phyloP scores from a whole-genome alignment of 2,888 invertebrate species.

The Salpingus planirostris region DNA sequence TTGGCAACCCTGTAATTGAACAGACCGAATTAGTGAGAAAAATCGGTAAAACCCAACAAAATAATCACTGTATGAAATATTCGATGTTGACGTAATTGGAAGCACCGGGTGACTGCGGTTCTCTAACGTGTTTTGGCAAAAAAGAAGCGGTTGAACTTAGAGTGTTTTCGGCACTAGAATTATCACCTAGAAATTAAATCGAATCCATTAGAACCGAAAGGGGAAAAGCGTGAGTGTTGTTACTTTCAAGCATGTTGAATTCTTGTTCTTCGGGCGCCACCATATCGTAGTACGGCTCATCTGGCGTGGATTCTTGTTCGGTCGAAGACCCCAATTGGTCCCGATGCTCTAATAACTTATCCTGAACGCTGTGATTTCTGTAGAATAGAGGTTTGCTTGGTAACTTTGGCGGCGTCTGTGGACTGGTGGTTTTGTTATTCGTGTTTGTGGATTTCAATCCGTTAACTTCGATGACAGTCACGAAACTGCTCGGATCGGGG shows the following conservation, averaged over 20 bases:
- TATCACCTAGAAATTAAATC: too few relatives aligned
- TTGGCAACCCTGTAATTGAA: conserved; percentile 23
- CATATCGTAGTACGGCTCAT: conserved; percentile 65
- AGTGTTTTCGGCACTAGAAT: conserved; percentile 59
- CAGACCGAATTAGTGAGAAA: neutral
- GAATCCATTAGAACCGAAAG: too few relatives aligned
- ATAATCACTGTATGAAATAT: conserved; percentile 74
- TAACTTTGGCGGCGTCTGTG: conserved; percentile 17
- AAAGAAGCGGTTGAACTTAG: conserved; percentile 53
- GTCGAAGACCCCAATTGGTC: conserved; percentile 45
- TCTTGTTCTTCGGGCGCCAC: conserved; percentile 54
- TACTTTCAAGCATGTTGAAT: conserved; percentile 23
- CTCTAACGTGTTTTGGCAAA: conserved; percentile 30
- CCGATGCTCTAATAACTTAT: conserved; percentile 27
- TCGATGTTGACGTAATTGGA: conserved; percentile 91
- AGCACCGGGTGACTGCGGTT: conserved; percentile 71
- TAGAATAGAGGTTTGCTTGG: conserved; percentile 28
- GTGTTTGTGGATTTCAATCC: conserved; percentile 52
- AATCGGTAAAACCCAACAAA: conserved; percentile 1
- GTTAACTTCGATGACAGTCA: conserved; percentile 84
- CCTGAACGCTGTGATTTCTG: conserved; percentile 35
- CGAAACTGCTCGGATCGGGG: conserved; percentile 57
- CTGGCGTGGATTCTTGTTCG: conserved; percentile 49
- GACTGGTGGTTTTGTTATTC: conserved; percentile 25
- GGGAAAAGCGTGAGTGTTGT: too few relatives aligned